Conservation (phyloP, 2,797 vertebrate genomes). For the Spinus olivaceus region DNA sequence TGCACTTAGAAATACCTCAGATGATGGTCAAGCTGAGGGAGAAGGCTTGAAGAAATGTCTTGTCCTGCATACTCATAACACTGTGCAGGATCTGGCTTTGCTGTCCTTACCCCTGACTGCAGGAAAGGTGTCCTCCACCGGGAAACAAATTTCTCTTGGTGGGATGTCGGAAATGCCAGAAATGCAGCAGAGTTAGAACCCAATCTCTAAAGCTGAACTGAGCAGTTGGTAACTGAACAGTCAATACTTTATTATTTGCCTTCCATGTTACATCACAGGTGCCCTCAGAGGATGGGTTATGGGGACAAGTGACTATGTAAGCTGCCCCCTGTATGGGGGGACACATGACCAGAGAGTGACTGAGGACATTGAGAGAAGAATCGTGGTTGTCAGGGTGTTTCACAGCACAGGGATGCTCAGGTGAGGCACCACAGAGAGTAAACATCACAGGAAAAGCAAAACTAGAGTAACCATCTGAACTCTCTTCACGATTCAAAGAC, state of each 20-base stretch:
- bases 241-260: not conserved
- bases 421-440: not conserved
- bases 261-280: not conserved
- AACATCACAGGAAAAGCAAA: constrained; percentile 55
- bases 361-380: not conserved
- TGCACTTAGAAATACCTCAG: not conserved
- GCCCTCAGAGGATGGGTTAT: not conserved
- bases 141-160: not conserved
- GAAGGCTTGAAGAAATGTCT: not conserved
- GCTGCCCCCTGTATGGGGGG: not conserved
- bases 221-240: not conserved
- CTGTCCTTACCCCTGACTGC: not conserved
- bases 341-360: not conserved
- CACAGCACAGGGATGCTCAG: not conserved
- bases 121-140: not conserved
- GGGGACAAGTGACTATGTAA: accelerated
- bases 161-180: not conserved
- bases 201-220: not conserved
- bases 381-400: not conserved
- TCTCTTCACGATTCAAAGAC: constrained; percentile 57
- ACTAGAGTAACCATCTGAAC: constrained; percentile 55
- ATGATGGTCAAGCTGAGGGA: not conserved
- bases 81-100: not conserved
- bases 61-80: not conserved
- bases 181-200: not conserved